Evolutionary conservation across 2,888 invertebrate genomes (phyloP).

Genomic region (Blomia tropicalis): DNA sequence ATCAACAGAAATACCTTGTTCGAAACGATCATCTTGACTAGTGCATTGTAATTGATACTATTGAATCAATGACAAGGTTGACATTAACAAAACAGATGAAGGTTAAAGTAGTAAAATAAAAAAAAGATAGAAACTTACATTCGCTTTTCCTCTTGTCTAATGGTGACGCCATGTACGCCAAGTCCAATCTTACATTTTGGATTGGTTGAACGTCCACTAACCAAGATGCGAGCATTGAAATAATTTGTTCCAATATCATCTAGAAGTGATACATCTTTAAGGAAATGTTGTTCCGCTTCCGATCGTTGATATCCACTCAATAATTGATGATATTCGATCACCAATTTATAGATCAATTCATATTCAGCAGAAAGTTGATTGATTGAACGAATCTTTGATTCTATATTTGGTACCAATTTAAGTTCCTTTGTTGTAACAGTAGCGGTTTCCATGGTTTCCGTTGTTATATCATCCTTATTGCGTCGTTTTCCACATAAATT

Average conservation of each 20-base stretch:
- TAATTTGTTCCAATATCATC: constrained; percentile 68
- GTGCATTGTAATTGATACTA: not conserved
- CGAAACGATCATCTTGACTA: constrained; percentile 26
- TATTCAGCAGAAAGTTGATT: not conserved
- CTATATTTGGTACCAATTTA: not conserved
- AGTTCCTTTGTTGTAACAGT: not conserved
- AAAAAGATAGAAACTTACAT: not conserved
- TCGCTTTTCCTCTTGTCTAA: constrained; percentile 35
- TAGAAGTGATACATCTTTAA: constrained; percentile 60
- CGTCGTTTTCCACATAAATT: constrained; percentile 24
- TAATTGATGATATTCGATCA: constrained; percentile 29
- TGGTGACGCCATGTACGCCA: constrained; percentile 63
- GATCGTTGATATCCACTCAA: constrained; percentile 51
- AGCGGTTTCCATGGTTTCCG: not conserved
- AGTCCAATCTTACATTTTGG: constrained; percentile 47
- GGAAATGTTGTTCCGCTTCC: constrained; percentile 65
- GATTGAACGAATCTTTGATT: not conserved
- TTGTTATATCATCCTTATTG: not conserved
- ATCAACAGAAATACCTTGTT: constrained; percentile 34
- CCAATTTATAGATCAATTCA: not conserved
- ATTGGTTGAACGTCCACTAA: constrained; percentile 25
- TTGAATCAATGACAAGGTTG: not conserved
- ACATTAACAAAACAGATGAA: constrained; percentile 3
- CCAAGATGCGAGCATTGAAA: constrained; percentile 49
- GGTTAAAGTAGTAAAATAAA: not conserved